These are phyloP conservation scores for Orientallactaga sibirica DNA, from an alignment of 2,797 vertebrate genomes.

Conservation along the genomic window DNA sequence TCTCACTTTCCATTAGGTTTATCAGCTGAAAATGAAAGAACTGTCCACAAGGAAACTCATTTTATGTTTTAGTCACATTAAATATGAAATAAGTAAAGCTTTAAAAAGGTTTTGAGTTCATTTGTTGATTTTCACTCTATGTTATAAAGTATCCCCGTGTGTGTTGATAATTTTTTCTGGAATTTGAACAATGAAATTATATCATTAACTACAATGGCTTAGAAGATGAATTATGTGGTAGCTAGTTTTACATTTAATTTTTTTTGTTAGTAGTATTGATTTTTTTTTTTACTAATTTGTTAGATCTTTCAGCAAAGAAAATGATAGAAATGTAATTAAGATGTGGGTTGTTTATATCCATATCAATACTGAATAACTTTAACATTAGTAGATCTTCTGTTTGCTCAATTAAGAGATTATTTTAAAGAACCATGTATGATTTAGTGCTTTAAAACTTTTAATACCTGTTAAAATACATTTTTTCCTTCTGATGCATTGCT, in stretches of 20 bases:
- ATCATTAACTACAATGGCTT: slow-evolving; percentile 71
- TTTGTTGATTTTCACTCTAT: slow-evolving; percentile 69
- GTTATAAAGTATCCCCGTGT: slow-evolving; percentile 70
- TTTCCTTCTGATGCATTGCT: neutral
- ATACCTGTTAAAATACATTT: slow-evolving; percentile 52
- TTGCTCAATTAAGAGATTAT: slow-evolving; percentile 79
- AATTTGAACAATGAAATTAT: slow-evolving; percentile 68
- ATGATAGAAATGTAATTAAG: slow-evolving; percentile 81
- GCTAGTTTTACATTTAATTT: slow-evolving; percentile 80
- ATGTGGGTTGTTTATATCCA: slow-evolving; percentile 58
- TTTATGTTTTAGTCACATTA: slow-evolving; percentile 1
- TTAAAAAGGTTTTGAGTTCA: slow-evolving; percentile 69
- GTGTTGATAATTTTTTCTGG: slow-evolving; percentile 71
- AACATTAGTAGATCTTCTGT: slow-evolving; percentile 66
- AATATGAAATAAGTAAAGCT: slow-evolving; percentile 1
- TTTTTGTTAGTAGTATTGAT: slow-evolving; percentile 74
- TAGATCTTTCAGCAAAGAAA: slow-evolving; percentile 69
- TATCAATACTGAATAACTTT: slow-evolving; percentile 76
- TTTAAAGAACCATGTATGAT: slow-evolving; percentile 73
- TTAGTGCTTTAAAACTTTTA: slow-evolving; percentile 47
- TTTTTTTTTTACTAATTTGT: slow-evolving; percentile 71
- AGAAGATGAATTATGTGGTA: slow-evolving; percentile 72
- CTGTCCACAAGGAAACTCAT: neutral
- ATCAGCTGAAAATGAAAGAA: neutral
- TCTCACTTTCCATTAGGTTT: slow-evolving; percentile 29